Conservation (phyloP, 1,140 invertebrate species). For the Ceratina australensis region DNA sequence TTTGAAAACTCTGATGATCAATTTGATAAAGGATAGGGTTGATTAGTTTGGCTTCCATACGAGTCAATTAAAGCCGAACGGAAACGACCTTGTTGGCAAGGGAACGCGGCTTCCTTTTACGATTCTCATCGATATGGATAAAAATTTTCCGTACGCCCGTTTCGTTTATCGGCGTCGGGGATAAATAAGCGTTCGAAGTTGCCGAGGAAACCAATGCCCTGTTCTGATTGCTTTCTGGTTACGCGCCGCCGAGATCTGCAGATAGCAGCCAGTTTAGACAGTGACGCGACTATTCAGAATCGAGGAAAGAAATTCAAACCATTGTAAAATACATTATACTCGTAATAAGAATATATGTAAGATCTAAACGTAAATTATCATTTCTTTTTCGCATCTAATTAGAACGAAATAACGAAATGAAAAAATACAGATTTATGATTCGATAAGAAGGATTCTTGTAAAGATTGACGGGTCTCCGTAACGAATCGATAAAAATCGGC, state of each 20-base stretch:
- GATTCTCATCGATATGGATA: background rate
- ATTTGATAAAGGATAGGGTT: too few species aligned
- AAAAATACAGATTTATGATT: too few species aligned
- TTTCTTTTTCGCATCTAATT: too few species aligned
- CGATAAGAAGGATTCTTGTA: too few species aligned
- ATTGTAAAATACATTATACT: background rate
- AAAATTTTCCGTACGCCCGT: background rate
- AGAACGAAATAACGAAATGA: too few species aligned
- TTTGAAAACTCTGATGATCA: too few species aligned
- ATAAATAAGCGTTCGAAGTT: background rate
- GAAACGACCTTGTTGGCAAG: background rate
- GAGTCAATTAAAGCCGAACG: background rate
- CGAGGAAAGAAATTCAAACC: background rate
- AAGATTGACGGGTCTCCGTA: background rate
- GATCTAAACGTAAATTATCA: background rate
- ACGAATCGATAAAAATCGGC: slow-evolving; percentile 51
- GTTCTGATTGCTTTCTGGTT: background rate
- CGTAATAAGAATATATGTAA: too few species aligned
- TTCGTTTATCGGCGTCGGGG: background rate
- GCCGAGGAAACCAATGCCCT: background rate
- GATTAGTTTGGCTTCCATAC: background rate
- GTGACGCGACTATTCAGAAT: background rate
- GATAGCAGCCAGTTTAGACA: background rate
- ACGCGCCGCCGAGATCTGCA: background rate
- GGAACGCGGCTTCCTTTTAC: background rate